Percentiles rank a stretch among this genome's conserved stretches.
Evolutionary conservation across 2,888 invertebrate species (phyloP).

Genomic region (Aphrophora alni): DNA sequence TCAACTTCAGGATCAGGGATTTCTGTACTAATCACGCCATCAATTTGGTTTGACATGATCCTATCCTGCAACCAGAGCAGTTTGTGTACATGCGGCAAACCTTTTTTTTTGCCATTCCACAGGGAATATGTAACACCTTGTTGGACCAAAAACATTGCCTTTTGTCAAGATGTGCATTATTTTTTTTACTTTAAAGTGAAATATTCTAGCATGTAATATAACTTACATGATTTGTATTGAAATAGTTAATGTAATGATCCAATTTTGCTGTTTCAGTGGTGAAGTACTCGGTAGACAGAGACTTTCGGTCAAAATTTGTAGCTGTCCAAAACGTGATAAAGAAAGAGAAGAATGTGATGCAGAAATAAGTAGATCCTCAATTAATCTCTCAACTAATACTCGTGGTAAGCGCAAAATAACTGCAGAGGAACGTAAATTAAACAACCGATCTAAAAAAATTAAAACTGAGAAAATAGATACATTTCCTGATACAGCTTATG

Average conservation of each 20-base stretch:
- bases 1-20: not conserved
- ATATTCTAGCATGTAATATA: too few species aligned
- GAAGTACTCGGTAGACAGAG: conserved; percentile 67
- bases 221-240: too few species aligned
- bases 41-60: too few species aligned
- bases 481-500: not conserved
- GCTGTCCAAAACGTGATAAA: conserved; percentile 78
- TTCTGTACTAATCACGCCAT: not conserved
- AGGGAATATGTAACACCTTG: too few species aligned
- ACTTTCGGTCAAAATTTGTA: conserved; percentile 75
- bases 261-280: conserved; percentile 57
- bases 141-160: too few species aligned
- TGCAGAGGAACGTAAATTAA: not conserved
- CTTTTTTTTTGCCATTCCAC: not conserved
- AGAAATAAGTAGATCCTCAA: not conserved
- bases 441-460: not conserved
- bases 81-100: conserved; percentile 29
- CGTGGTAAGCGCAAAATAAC: not conserved
- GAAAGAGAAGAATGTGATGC: conserved; percentile 63
- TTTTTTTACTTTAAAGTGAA: too few species aligned
- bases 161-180: too few species aligned
- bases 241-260: too few species aligned
- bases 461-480: not conserved
- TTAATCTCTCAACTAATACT: not conserved
- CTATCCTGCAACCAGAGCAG: too few species aligned